phyloP scores from a whole-genome alignment of 2,113 vertebrate genomes.

The Odocoileus hemionus region DNA sequence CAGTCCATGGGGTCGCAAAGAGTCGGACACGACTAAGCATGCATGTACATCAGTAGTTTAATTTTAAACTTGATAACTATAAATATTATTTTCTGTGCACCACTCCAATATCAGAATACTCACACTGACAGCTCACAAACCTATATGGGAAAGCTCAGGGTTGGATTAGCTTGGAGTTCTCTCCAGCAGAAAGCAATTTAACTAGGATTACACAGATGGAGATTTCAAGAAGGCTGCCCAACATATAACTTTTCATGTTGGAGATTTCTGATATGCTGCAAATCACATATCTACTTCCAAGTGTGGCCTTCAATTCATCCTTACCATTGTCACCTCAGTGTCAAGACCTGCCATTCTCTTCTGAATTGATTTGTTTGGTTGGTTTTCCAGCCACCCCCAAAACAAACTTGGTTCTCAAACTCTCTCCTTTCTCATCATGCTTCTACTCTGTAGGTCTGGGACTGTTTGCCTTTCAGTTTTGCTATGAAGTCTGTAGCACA shows the following conservation, averaged over 20 bases:
- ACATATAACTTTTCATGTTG: not conserved
- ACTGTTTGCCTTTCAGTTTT: not conserved
- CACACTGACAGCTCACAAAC: not conserved
- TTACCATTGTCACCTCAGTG: not conserved
- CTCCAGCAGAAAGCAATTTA: not conserved
- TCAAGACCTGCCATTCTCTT: not conserved
- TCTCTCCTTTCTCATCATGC: not conserved
- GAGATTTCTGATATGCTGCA: not conserved
- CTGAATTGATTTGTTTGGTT: not conserved
- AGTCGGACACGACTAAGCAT: rapidly evolving
- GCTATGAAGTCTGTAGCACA: not conserved
- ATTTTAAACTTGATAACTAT: not conserved
- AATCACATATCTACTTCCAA: not conserved
- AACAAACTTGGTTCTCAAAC: not conserved
- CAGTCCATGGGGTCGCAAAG: not conserved
- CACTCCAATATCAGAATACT: not conserved
- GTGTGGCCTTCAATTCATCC: not conserved
- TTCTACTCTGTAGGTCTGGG: not conserved
- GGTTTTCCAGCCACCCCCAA: not conserved
- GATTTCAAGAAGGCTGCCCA: not conserved
- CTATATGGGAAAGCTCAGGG: not conserved
- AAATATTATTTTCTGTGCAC: not conserved
- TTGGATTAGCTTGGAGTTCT: not conserved
- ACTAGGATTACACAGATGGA: not conserved
- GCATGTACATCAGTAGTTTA: not conserved